phyloP scores from a whole-genome alignment of 2,888 invertebrate species.

The Hirtodrosophila histrioides region DNA sequence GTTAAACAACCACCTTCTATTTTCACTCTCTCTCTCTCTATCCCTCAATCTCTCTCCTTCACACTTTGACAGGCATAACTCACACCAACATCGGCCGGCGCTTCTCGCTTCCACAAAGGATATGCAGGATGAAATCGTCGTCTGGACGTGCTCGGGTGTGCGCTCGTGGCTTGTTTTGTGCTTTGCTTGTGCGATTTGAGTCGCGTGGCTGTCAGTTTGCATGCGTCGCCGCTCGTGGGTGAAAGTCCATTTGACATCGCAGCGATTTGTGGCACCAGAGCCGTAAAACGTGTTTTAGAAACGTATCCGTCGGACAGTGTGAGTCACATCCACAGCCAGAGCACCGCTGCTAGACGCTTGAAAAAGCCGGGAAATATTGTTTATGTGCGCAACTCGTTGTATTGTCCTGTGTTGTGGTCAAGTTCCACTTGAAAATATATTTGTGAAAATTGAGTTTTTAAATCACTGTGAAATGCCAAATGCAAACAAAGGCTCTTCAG shows the following conservation, averaged over 20 bases:
- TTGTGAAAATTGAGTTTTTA: constrained; percentile 47
- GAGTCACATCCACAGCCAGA: constrained; percentile 33
- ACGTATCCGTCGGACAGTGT: constrained; percentile 43
- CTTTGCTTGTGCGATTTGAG: constrained; percentile 56
- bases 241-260: constrained; percentile 54
- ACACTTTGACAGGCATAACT: background rate
- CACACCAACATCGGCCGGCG: constrained; percentile 21
- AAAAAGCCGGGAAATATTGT: constrained; percentile 59
- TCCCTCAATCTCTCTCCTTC: background rate
- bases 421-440: constrained; percentile 59
- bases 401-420: constrained; percentile 43
- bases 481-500: constrained; percentile 58
- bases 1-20: constrained; percentile 59
- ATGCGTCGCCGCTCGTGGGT: constrained; percentile 64
- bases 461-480: constrained; percentile 38
- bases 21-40: constrained; percentile 13
- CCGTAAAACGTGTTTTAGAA: constrained; percentile 34
- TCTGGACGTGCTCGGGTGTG: constrained; percentile 43
- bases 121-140: constrained; percentile 30
- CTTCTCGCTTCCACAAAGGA: constrained; percentile 29
- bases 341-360: constrained; percentile 18
- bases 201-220: constrained; percentile 67
- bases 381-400: constrained; percentile 37
- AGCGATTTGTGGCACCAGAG: constrained; percentile 12
- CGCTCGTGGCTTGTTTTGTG: constrained; percentile 62